Evolutionary conservation across 2,113 vertebrate genomes (phyloP), one percentile per base, ranked within the genome.

Genomic region (Jaculus jaculus): DNA sequence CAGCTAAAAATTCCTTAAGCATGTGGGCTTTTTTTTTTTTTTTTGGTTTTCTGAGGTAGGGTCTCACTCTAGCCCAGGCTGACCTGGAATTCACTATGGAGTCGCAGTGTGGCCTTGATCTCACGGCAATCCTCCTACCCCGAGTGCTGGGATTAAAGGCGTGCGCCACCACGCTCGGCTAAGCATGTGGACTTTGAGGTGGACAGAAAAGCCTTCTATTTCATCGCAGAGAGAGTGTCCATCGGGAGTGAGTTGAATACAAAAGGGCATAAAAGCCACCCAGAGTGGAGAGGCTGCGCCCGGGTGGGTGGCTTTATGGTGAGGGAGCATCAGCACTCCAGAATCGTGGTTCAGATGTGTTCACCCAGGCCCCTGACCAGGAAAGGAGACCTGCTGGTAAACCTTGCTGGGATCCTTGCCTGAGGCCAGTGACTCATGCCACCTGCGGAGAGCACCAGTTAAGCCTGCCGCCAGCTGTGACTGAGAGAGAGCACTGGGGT

Each of bases 401-500:
- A 54, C 61, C n/a, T 24, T 7, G 0, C 26, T 7, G 20, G 26
- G 42, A 47, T 10, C 60, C 11, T 37, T 75, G 69, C 81, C 7
- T 4, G n/a, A 86, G 37, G 75, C 34, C 0, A 10, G 16, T 94
- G 92, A 93, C 74, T 93, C 91, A 71, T 16, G 1, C 89, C 84
- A 86, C 86, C 80, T 89, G 66, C 85, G 63, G 26, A 51, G 92
- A 91, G 61, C 68, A 68, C 68, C 71, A 78, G 73, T 37, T 34
- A 66, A 94, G 84, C 80, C 75, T 77, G 75, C 34, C 72, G 34
- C 73, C 42, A 51, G 69, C 82, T 90, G 86, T 93, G 93, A 65
- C 77, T 82, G 77, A 83, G 42, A 30, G 74, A 93, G 89, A 71
- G 90, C 66, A 37, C 61, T 32, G 60, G 85, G 90, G 90, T 20